Evolutionary conservation across 1,140 invertebrate genomes (phyloP), one percentile per base, ranked within the genome.

Genomic region (Calliphora vicina): DNA sequence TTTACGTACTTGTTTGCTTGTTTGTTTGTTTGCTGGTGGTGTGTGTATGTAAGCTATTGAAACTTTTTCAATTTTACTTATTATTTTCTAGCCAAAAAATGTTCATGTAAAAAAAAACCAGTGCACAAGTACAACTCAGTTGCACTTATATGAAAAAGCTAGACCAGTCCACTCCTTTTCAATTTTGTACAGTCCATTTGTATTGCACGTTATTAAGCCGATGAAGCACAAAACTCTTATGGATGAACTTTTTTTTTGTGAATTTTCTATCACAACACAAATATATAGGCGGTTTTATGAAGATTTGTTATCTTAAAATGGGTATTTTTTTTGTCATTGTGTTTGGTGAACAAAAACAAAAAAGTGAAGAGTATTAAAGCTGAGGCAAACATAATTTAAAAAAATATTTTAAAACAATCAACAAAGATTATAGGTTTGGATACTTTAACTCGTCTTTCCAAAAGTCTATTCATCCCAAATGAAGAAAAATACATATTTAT

Each of bases 171-270:
- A 25, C 61, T 67, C 20, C 61, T 67, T 20, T 67, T 67, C 61
- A 67, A 25, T 67, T 23, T 67, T 67, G 61, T 67, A 20, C 35
- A 43, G 42, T 25, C 74, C 74, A 78, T 78, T 43, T 78, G 74
- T 43, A 78, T n/a, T 43, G 35, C 42, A 43, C 74, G 27, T 78
- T 78, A 78, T 78, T 78, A 78, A 78, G 74, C 74, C 74, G 74
- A 78, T 78, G 74, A 78, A 78, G 74, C 35, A 78, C 74, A 78
- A 78, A 78, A 78, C 74, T 78, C 42, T 42, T 78, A 43, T 43
- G 23, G 74, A 20, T 45, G 74, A 78, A 78, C 35, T 78, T 45
- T 76, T 26, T 73, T 73, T 2, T 35, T 13, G 50, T n/a, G 15
- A 57, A n/a, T 57, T n/a, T 57, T 67, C n/a, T 67, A 67, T 67